Conservation (phyloP, 2,888 invertebrate genomes). For the Tanytarsus gracilentus region DNA sequence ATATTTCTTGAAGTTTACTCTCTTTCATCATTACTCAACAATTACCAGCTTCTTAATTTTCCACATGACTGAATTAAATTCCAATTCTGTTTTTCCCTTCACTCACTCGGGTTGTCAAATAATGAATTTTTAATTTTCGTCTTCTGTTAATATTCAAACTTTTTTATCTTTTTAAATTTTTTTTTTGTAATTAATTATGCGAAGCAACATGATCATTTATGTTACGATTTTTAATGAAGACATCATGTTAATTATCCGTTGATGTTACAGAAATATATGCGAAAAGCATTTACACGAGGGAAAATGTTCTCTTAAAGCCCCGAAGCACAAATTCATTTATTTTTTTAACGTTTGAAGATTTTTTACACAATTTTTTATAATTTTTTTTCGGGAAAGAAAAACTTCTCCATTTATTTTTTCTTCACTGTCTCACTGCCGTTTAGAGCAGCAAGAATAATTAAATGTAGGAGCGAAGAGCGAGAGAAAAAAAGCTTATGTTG, state of each 20-base stretch:
- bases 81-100: no score
- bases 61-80: no score
- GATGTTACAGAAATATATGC: background rate
- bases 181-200: background rate
- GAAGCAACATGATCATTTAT: conserved; percentile 6
- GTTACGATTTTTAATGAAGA: conserved; percentile 5
- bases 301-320: background rate
- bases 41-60: no score
- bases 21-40: no score
- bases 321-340: background rate
- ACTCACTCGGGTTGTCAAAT: no score
- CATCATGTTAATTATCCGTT: conserved; percentile 20
- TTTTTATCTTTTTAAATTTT: background rate
- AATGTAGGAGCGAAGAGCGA: no score
- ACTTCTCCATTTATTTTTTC: background rate
- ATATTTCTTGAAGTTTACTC: no score
- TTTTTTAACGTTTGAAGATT: background rate
- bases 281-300: background rate
- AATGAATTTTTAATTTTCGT: background rate
- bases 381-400: background rate
- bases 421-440: background rate
- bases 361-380: background rate
- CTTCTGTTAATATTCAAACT: background rate
- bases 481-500: no score
- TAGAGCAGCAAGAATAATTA: no score